phyloP scores from a whole-genome alignment of 2,797 vertebrate species.

The Cuniculus paca region DNA sequence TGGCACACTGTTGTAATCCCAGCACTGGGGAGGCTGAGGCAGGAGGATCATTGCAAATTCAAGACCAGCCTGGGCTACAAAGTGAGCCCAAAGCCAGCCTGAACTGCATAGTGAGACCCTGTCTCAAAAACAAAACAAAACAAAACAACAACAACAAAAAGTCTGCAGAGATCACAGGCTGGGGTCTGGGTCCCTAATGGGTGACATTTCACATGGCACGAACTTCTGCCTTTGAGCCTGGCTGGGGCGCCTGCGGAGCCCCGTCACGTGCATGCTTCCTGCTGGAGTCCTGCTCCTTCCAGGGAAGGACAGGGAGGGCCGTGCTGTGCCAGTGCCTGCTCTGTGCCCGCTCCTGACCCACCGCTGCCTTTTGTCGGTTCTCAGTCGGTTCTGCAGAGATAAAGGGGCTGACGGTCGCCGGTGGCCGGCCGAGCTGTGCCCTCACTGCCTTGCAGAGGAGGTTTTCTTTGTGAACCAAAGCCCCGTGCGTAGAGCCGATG shows the following conservation, averaged over 20 bases:
- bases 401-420: fast-evolving
- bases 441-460: background rate
- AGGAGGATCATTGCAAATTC: no score
- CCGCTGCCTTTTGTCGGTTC: background rate
- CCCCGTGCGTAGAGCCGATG: background rate
- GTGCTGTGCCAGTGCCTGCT: fast-evolving
- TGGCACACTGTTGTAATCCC: no score
- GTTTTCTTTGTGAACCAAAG: background rate
- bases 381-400: no score
- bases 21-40: no score
- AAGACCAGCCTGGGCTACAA: no score
- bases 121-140: no score
- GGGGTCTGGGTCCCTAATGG: background rate
- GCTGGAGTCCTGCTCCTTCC: background rate
- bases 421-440: no score
- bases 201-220: background rate
- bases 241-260: background rate
- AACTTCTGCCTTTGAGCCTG: background rate
- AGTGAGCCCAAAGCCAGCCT: no score
- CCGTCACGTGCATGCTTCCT: background rate
- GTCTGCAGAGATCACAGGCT: background rate
- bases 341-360: fast-evolving
- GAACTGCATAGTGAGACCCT: no score
- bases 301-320: background rate
- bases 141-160: no score